Conservation (phyloP, 2,888 invertebrate species). For the Drosophila rellima region DNA sequence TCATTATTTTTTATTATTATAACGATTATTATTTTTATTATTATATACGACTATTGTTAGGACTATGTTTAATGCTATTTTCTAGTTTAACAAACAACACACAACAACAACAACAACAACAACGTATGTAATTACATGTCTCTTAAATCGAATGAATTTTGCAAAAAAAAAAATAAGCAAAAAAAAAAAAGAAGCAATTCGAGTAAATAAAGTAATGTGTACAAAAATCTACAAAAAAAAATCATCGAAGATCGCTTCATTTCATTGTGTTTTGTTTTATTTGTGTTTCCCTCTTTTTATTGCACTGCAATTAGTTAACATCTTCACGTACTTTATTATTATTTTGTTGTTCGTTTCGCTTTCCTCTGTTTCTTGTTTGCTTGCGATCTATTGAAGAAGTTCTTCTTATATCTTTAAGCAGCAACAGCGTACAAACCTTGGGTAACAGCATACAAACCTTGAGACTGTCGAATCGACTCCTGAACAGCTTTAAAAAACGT, state of each 20-base stretch:
- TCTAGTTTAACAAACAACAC: slow-evolving; percentile 55
- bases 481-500: slow-evolving; percentile 76
- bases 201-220: slow-evolving; percentile 59
- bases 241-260: slow-evolving; percentile 7
- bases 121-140: slow-evolving; percentile 54
- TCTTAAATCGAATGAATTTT: slow-evolving; percentile 45
- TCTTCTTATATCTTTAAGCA: slow-evolving; percentile 39
- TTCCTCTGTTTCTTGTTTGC: not conserved
- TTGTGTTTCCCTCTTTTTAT: not conserved
- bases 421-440: slow-evolving; percentile 30
- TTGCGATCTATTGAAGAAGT: slow-evolving; percentile 15
- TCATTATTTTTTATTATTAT: slow-evolving; percentile 36
- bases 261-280: slow-evolving; percentile 4
- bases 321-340: slow-evolving; percentile 10
- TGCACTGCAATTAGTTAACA: slow-evolving; percentile 5
- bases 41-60: slow-evolving; percentile 55
- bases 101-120: slow-evolving; percentile 9
- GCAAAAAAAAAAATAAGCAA: slow-evolving; percentile 21
- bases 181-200: slow-evolving; percentile 16
- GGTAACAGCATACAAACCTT: slow-evolving; percentile 53
- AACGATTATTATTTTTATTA: slow-evolving; percentile 49
- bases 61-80: slow-evolving; percentile 69
- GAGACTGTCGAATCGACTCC: slow-evolving; percentile 73
- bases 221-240: slow-evolving; percentile 40
- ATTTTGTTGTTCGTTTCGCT: not conserved